Percentiles rank a stretch among this genome's conserved stretches.
phyloP scores from a whole-genome alignment of 2,888 invertebrate species.

The Embidobia sp. region DNA sequence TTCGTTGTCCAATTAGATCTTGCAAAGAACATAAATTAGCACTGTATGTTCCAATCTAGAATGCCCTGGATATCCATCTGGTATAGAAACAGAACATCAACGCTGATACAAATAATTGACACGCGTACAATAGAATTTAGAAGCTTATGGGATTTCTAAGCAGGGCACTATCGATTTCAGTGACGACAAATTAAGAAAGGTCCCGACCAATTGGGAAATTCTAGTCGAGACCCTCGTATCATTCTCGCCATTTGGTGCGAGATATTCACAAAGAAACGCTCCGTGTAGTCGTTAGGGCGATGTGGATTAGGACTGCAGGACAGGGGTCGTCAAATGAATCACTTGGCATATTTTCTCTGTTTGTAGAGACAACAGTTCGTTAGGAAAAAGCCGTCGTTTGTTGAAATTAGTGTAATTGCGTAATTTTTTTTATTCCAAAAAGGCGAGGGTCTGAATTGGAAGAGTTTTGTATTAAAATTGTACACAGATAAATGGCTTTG shows the following conservation, averaged over 20 bases:
- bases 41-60: too few species aligned
- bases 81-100: too few species aligned
- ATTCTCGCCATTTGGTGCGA: conserved; percentile 33
- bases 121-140: conserved; percentile 25
- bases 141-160: conserved; percentile 45
- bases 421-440: conserved; percentile 9
- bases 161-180: conserved; percentile 42
- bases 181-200: conserved; percentile 48
- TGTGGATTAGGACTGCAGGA: conserved; percentile 44
- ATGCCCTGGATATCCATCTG: too few species aligned
- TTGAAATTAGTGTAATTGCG: conserved; percentile 13
- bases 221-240: conserved; percentile 21
- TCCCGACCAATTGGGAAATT: conserved; percentile 19
- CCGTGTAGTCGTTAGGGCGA: conserved; percentile 16
- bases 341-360: conserved; percentile 40
- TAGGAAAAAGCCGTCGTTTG: conserved; percentile 9
- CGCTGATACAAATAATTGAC: conserved; percentile 32
- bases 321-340: conserved; percentile 45
- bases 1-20: too few species aligned
- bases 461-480: too few species aligned
- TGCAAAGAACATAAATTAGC: too few species aligned
- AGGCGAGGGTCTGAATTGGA: neutral
- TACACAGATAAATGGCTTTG: too few species aligned
- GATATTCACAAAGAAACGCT: conserved; percentile 49
- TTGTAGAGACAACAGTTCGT: conserved; percentile 48